Base-by-base conservation (phyloP, 2,797 vertebrate genomes). In the Percopsis omiscomaycus region DNA sequence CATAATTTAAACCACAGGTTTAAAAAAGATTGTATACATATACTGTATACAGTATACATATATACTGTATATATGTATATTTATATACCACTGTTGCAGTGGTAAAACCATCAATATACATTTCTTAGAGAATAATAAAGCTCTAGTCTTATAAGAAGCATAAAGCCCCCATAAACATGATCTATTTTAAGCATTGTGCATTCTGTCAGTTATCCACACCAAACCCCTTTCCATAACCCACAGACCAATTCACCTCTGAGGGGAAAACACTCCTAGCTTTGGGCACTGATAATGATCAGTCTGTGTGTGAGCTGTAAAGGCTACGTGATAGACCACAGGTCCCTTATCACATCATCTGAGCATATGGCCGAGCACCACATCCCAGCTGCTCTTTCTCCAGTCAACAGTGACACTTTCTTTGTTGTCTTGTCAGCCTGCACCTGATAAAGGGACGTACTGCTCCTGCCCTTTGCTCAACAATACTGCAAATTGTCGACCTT, bases 281-380 rank as follows among this genome's bases (percentile, higher is more conserved):
- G 27, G 15, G 14, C 4, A 48, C 47, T 48, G 47, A 48, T 48
- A 48, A 48, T 13, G 47, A 48, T 48, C 47, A 13, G 47, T 48
- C 8, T 48, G 47, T n/a, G 47, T 48, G 59, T 28, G 55, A 30
- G 5, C 15, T 45, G n/a, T 22, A 59, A 46, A 46, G 44, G 42
- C 32, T 61, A 85, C 79, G 81, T 88, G 86, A 83, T 67, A 16
- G 51, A 73, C 68, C 72, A 49, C 83, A 88, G 28, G 29, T 77
- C 74, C 73, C 62, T 83, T 80, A 87, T 89, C 72, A 74, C 71
- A 84, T 87, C 79, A 87, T 83, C 72, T 53, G 67, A 60, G 75
- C 79, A 77, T 79, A 86, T 89, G 84, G 75, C 44, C 58, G 44
- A 32, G 2, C 47, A 29, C 29, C 0, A 63, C 62, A 61, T 61